Conservation (phyloP, 2,113 vertebrate genomes). For the Vombatus ursinus region DNA sequence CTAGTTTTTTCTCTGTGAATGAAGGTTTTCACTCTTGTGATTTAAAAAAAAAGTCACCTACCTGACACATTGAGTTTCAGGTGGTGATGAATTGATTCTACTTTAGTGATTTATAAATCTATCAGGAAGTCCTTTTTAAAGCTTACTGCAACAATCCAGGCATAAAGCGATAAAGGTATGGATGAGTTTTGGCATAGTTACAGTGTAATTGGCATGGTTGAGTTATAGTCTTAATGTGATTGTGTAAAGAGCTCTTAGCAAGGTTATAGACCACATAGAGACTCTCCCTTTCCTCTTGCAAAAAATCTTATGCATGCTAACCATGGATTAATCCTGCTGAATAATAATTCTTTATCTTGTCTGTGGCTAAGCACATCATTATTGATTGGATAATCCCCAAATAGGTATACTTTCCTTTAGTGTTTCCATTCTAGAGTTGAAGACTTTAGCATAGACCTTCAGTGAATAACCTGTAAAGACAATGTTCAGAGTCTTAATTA, state of each 20-base stretch:
- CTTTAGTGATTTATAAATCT: slow-evolving; percentile 41
- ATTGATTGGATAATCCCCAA: neutral
- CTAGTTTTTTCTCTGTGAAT: neutral
- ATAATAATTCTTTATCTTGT: slow-evolving; percentile 21
- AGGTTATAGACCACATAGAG: neutral
- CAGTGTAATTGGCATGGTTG: slow-evolving; percentile 27
- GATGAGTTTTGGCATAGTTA: slow-evolving; percentile 43
- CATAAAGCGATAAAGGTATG: slow-evolving; percentile 30
- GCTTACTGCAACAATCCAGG: slow-evolving; percentile 34
- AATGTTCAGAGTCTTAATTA: slow-evolving; percentile 2
- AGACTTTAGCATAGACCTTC: neutral
- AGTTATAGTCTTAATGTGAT: slow-evolving; percentile 47
- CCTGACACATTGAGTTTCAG: slow-evolving; percentile 1
- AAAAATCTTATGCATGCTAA: slow-evolving; percentile 33
- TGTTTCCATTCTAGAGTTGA: neutral
- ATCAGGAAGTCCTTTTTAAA: slow-evolving; percentile 20
- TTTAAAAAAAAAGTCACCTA: slow-evolving; percentile 22
- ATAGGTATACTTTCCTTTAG: slow-evolving; percentile 8
- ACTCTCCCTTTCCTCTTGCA: neutral
- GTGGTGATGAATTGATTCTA: slow-evolving; percentile 11
- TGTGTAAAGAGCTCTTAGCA: slow-evolving; percentile 46
- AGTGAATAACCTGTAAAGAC: slow-evolving; percentile 22
- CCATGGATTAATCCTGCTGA: neutral
- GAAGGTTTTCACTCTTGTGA: neutral
- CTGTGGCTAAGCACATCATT: neutral